Evolutionary conservation across 2,797 vertebrate species (phyloP).

Genomic region (Phataginus tetradactyla): DNA sequence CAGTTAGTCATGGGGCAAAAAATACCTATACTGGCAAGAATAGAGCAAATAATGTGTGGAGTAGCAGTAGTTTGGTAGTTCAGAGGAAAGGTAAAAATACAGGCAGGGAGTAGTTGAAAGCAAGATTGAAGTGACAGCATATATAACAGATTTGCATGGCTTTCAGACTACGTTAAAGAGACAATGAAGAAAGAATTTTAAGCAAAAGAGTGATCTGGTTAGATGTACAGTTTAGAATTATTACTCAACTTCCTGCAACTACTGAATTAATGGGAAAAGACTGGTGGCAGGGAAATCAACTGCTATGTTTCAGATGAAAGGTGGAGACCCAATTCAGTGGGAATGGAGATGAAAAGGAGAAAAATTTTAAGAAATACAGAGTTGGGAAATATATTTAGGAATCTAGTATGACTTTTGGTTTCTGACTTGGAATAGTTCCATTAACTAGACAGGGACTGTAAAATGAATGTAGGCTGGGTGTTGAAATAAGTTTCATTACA

Average conservation of each 20-base stretch:
- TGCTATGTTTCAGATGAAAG: conserved; percentile 36
- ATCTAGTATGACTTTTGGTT: conserved; percentile 2
- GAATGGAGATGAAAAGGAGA: not conserved
- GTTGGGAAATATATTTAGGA: not conserved
- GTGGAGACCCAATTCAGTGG: conserved; percentile 30
- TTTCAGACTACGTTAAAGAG: conserved; percentile 52
- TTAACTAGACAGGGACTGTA: not conserved
- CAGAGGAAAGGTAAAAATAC: conserved; percentile 25
- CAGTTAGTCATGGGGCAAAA: not conserved
- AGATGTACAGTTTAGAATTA: not conserved
- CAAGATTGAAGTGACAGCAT: not conserved
- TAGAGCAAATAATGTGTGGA: not conserved
- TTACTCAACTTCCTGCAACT: not conserved
- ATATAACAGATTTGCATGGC: not conserved
- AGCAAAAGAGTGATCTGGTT: not conserved
- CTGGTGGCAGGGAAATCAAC: conserved; percentile 2
- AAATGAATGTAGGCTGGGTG: not conserved
- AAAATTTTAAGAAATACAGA: not conserved
- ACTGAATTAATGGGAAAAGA: not conserved
- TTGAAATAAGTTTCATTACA: not conserved
- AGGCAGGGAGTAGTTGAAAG: conserved; percentile 13
- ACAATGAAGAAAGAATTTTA: conserved; percentile 23
- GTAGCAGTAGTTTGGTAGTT: not conserved
- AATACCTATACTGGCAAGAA: not conserved
- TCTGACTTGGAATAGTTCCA: conserved; percentile 41